Conservation (phyloP, 1,140 invertebrate genomes). For the Pachypsylla venusta region DNA sequence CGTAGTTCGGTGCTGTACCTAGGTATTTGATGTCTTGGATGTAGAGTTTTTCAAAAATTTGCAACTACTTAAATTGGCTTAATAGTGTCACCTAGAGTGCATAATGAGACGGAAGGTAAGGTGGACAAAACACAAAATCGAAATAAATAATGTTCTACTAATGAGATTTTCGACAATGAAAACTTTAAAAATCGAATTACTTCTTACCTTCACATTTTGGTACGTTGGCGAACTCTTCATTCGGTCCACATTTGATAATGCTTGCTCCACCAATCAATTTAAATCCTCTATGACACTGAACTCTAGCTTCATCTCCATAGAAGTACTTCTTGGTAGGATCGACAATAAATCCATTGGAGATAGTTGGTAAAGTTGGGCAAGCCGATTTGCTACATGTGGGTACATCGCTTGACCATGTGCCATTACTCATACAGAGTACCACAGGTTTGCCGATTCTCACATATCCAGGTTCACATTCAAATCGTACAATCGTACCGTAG, state of each 20-base stretch:
- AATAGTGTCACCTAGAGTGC: no score
- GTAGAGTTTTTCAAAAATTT: no score
- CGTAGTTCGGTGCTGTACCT: no score
- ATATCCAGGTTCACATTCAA: conserved; percentile 88
- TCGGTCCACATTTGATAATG: conserved; percentile 71
- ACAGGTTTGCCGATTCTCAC: conserved; percentile 73
- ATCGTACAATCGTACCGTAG: conserved; percentile 88
- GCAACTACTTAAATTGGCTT: no score
- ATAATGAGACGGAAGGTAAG: no score
- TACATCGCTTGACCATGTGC: conserved; percentile 86
- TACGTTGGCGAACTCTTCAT: conserved; percentile 67
- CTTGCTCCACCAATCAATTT: conserved; percentile 70
- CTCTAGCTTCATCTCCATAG: conserved; percentile 79
- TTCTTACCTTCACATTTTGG: conserved; percentile 60
- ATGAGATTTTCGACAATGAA: no score
- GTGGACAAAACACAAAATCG: no score
- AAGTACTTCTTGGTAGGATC: conserved; percentile 57
- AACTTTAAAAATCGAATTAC: no score
- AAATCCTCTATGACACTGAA: conserved; percentile 84
- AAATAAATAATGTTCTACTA: no score
- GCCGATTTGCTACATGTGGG: conserved; percentile 57
- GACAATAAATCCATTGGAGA: conserved; percentile 61
- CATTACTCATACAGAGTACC: conserved; percentile 88
- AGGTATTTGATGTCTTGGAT: no score
- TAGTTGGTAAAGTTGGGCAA: conserved; percentile 66